A percentile compares a stretch with the other conserved stretches of the same genome.
phyloP scores from a whole-genome alignment of 2,797 vertebrate species.

The Anableps anableps region DNA sequence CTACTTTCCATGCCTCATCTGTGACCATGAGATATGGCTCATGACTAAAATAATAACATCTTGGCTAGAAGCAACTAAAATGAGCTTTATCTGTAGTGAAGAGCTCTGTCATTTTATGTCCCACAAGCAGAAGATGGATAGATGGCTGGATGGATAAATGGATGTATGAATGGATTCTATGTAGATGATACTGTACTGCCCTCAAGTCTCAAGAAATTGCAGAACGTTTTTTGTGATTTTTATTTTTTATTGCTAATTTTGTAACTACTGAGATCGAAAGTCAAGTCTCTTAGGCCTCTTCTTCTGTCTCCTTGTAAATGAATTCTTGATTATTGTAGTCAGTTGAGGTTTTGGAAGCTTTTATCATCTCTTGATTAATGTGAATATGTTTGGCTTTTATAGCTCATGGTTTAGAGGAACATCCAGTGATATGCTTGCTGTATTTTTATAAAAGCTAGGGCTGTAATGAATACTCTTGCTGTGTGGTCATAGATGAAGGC shows the following conservation, averaged over 20 bases:
- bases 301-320: not conserved
- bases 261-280: slow-evolving; percentile 1
- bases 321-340: slow-evolving; percentile 10
- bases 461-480: not conserved
- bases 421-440: not conserved
- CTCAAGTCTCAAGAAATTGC: not conserved
- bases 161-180: not conserved
- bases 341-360: slow-evolving; percentile 17
- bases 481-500: not conserved
- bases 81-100: not conserved
- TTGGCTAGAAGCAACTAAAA: not conserved
- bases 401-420: not conserved
- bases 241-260: not conserved
- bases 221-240: not conserved
- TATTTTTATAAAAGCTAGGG: not conserved
- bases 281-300: not conserved
- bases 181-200: not conserved
- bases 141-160: too few species aligned
- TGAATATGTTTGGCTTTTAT: slow-evolving; percentile 20
- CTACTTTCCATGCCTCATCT: not conserved
- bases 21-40: not conserved
- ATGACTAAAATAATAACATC: not conserved
- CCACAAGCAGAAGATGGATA: too few species aligned
- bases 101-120: too few species aligned
- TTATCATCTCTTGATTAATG: slow-evolving; percentile 20